These are phyloP conservation scores for Pantelozetes paolii DNA, from an alignment of 2,888 invertebrate species.

Conservation along the genomic window DNA sequence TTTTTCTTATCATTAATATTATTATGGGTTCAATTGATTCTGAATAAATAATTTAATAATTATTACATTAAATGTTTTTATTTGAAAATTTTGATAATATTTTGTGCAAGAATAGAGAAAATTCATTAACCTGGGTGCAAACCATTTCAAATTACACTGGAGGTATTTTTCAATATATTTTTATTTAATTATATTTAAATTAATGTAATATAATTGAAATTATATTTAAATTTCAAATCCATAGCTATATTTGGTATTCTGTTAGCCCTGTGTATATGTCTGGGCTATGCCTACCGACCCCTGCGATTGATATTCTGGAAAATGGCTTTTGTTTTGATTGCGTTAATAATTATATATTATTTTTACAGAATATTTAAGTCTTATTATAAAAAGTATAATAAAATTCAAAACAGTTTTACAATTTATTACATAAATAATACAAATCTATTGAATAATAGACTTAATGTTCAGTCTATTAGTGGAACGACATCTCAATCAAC, in stretches of 20 bases:
- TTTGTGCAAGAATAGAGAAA: no score
- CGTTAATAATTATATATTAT: slow-evolving; percentile 1
- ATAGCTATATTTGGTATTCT: not conserved
- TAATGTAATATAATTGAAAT: not conserved
- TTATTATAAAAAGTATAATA: not conserved
- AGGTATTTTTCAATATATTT: not conserved
- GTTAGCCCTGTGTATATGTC: not conserved
- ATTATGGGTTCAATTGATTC: no score
- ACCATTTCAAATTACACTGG: not conserved
- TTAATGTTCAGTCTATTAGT: no score
- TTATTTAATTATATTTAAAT: not conserved
- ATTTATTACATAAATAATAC: not conserved
- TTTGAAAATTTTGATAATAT: no score
- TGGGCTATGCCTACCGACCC: not conserved
- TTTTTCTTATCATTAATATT: no score
- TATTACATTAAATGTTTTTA: no score
- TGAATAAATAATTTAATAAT: no score
- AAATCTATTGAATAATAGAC: not conserved
- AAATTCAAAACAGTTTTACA: not conserved
- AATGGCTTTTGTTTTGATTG: not conserved
- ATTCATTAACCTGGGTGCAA: no score
- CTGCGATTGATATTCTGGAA: not conserved
- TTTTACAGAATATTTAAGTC: not conserved
- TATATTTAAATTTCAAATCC: not conserved
- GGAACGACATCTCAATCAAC: no score